Evolutionary conservation across 1,140 invertebrate genomes (phyloP), one percentile per base, ranked within the genome.

Genomic region (Tetraneura akinire): DNA sequence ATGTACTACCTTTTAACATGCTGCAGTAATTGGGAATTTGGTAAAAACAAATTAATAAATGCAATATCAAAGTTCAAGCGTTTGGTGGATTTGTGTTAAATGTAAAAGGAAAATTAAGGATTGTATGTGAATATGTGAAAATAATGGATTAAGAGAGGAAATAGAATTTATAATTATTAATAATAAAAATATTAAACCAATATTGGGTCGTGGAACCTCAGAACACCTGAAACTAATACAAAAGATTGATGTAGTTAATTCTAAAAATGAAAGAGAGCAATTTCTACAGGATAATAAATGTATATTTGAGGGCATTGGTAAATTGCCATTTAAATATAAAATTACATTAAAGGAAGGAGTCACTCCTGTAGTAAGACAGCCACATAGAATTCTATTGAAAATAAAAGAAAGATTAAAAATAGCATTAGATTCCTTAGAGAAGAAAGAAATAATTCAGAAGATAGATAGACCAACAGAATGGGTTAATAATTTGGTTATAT

Each of bases 401-500:
- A 53, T 80, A 80, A 14, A 76, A 81, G 32, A 37, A 37, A 37
- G 8, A 60, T 73, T 84, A 32, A 84, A 83, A 80, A 45, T 32
- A 45, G 74, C 80, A 55, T 70, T 84, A 8, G 80, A 83, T 16
- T 78, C 81, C 0, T 21, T 85, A 47, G 64, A 81, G n/a, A 51
- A 45, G 11, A 64, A 80, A 49, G 82, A 71, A 16, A 81, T 81
- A 21, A 82, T 83, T n/a, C 13, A n/a, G 18, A 81, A 80, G 68
- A 80, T 82, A 55, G 68, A 83, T 42, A 70, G 62, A 49, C 81
- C 80, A 60, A 76, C 80, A 23, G 80, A 82, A 13, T 87, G 86
- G 85, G 83, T 83, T n/a, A 83, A 84, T 49, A 85, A 86, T 23
- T 81, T 86, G 57, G 83, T 87, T 0, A 81, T 84, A n/a, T 83